Evolutionary conservation across 92 coral and sea anemone genomes (phyloP).

Genomic region (Diadumene lineata): DNA sequence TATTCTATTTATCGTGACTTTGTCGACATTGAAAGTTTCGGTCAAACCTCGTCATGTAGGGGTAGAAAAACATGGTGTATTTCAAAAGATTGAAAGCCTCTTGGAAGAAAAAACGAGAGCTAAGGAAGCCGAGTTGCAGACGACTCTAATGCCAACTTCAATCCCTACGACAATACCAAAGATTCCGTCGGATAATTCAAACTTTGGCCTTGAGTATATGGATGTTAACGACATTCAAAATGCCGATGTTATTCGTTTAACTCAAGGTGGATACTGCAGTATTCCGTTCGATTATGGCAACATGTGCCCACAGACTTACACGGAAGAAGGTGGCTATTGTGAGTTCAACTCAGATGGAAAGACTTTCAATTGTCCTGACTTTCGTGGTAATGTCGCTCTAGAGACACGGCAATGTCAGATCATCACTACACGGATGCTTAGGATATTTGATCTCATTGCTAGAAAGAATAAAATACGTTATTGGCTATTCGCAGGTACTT

Average conservation of each 20-base stretch:
- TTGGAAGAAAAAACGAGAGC: slow-evolving; percentile 14
- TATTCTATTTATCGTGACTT: background rate
- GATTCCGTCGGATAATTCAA: slow-evolving; percentile 24
- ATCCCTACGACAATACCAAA: slow-evolving; percentile 13
- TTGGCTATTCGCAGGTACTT: slow-evolving; percentile 68
- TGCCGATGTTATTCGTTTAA: slow-evolving; percentile 23
- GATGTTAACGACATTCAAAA: slow-evolving; percentile 29
- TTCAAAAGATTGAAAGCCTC: slow-evolving; percentile 17
- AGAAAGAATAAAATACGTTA: slow-evolving; percentile 44
- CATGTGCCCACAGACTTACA: slow-evolving; percentile 43
- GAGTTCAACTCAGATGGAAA: slow-evolving; percentile 8
- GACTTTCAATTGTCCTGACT: slow-evolving; percentile 43
- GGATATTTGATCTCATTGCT: slow-evolving; percentile 58
- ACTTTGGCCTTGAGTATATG: slow-evolving; percentile 14
- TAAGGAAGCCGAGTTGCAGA: background rate
- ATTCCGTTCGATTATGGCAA: slow-evolving; percentile 34
- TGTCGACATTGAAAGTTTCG: background rate
- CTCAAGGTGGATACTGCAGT: slow-evolving; percentile 25
- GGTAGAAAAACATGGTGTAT: slow-evolving; percentile 26
- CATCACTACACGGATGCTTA: slow-evolving; percentile 52
- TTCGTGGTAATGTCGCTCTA: slow-evolving; percentile 18
- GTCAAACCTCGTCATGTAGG: background rate
- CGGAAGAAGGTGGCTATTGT: slow-evolving; percentile 37
- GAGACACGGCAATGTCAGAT: slow-evolving; percentile 59
- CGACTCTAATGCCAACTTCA: background rate